Evolutionary conservation across 53 echinoderm and acorn worm genomes (phyloP), one percentile per base, ranked within the genome.

Genomic region (Stichopus horrens): DNA sequence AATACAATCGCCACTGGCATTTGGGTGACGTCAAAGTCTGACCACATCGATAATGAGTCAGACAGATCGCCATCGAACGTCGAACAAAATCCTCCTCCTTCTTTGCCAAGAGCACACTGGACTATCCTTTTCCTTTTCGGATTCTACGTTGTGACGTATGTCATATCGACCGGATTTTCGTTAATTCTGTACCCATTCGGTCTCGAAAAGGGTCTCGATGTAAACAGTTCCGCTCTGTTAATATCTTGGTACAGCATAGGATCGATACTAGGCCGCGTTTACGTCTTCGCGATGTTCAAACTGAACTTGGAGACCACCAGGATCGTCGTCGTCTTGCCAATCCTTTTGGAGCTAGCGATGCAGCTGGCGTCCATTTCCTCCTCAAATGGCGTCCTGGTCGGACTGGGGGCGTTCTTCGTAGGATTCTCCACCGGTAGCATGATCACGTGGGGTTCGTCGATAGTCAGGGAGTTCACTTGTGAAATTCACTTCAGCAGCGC

Each of bases 381-480:
- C 14, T 23, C 37, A 9, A 66, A 85, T 23, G 65, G 5, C 9
- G 9, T 65, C 8, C 11, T 85, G 23, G 21, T 85, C 51, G 20
- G 52, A 5, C 6, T 19, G 5, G 20, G 21, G 65, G 85, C 85
- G 13, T 22, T 66, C 4, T n/a, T 85, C 37, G 20, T 53, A n/a
- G 85, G 85, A 9, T 19, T 85, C 52, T 20, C 23, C 8, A 52
- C 13, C 1, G 85, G 85, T 11, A 52, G 16, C 10, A 67, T 9
- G 23, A 66, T 16, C 14, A 51, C 63, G 7, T 85, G 85, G 85
- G 67, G 22, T 52, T 63, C 85, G 1, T 85, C 85, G 2, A 23
- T 67, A 10, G 52, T 85, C 14, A 85, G 37, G 16, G 85, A 85
- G 7, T 14, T 85, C 63, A 66, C 85, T 11, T 85, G 85, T 16